Percentiles rank a stretch among this genome's conserved stretches.
Conservation (phyloP, 2,797 vertebrate species). For the Aplochiton taeniatus region DNA sequence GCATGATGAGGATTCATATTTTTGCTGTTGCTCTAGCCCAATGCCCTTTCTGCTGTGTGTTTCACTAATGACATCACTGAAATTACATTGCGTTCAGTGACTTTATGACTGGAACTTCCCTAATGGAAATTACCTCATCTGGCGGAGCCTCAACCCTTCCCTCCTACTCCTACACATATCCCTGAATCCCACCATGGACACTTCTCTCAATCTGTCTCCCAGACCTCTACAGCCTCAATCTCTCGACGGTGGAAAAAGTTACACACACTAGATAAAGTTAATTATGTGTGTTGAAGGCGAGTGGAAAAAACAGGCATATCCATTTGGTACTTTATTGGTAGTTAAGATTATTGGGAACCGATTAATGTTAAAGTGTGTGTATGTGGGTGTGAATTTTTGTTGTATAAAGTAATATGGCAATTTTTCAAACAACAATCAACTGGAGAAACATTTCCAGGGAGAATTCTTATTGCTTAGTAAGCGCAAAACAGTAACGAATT, state of each 20-base stretch:
- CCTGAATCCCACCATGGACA: constrained; percentile 2
- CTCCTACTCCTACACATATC: constrained; percentile 44
- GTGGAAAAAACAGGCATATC: too few relatives aligned
- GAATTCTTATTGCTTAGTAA: too few relatives aligned
- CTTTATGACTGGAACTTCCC: constrained; percentile 67
- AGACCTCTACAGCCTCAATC: constrained; percentile 32
- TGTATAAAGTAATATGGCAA: too few relatives aligned
- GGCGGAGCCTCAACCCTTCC: constrained; percentile 50
- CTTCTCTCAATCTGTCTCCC: constrained; percentile 34
- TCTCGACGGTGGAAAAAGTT: constrained; percentile 68
- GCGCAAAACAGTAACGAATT: too few relatives aligned
- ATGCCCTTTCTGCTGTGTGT: constrained; percentile 10
- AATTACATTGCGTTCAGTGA: constrained; percentile 65
- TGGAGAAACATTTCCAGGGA: too few relatives aligned
- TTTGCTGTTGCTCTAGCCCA: constrained; percentile 7
- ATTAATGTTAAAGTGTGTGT: too few relatives aligned
- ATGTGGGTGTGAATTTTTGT: neutral
- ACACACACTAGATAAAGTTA: constrained; percentile 46
- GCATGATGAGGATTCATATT: constrained; percentile 1
- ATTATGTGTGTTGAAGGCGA: constrained; percentile 17
- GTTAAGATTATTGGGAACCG: too few relatives aligned
- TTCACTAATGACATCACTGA: constrained; percentile 59
- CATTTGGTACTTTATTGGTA: too few relatives aligned
- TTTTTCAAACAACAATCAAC: too few relatives aligned
- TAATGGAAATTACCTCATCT: constrained; percentile 74